Evolutionary conservation across 2,797 vertebrate genomes (phyloP).

Genomic region (Hyperoplus lanceolatus): DNA sequence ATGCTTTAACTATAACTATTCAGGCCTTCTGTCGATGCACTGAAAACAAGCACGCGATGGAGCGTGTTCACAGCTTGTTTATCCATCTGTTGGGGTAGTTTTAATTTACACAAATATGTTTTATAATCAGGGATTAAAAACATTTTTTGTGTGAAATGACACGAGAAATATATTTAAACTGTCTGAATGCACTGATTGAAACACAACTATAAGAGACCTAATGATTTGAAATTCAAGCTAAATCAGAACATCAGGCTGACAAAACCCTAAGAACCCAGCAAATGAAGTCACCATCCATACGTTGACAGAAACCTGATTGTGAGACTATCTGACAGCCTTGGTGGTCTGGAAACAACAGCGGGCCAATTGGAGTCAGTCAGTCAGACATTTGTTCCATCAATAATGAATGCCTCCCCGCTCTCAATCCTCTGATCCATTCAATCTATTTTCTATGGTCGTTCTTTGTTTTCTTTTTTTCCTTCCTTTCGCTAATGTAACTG

Average conservation of each 20-base stretch:
- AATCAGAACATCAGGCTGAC: not conserved
- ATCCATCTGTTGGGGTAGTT: not conserved
- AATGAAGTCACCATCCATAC: conserved; percentile 14
- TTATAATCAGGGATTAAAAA: not conserved
- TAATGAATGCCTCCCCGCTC: conserved; percentile 74
- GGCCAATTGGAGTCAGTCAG: conserved; percentile 80
- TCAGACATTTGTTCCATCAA: conserved; percentile 83
- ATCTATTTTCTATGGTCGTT: conserved; percentile 69
- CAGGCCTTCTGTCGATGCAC: not conserved
- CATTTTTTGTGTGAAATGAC: not conserved
- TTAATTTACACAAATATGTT: not conserved
- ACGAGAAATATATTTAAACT: not conserved
- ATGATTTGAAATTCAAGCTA: not conserved
- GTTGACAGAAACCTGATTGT: conserved; percentile 46
- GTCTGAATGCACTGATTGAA: too few species aligned
- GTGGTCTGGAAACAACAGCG: conserved; percentile 79
- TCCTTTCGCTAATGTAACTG: conserved; percentile 10
- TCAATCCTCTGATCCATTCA: conserved; percentile 72
- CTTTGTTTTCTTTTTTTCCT: conserved; percentile 26
- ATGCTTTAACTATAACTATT: not conserved
- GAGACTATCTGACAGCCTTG: conserved; percentile 69
- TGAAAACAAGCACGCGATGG: not conserved
- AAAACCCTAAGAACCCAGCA: not conserved
- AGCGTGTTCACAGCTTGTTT: not conserved
- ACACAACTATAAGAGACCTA: not conserved